phyloP scores from a whole-genome alignment of 2,797 vertebrate genomes.

The Perodicticus potto region DNA sequence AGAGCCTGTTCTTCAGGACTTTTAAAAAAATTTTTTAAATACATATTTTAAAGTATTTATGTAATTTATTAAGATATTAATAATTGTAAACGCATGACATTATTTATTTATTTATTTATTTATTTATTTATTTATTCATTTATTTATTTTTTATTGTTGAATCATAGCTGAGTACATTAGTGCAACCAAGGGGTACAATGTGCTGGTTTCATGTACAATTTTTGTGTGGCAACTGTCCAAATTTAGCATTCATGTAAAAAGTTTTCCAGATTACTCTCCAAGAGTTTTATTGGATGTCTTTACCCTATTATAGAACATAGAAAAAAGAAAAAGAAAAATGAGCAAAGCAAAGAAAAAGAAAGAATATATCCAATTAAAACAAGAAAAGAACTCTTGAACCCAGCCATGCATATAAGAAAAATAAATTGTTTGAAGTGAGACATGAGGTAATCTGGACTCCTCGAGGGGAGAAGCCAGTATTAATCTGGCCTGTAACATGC shows the following conservation, averaged over 20 bases:
- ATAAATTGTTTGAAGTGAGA: constrained; percentile 78
- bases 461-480: constrained; percentile 34
- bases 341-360: not conserved
- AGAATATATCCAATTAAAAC: constrained; percentile 78
- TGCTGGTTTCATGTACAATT: no score
- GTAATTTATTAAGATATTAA: no score
- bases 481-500: constrained; percentile 4
- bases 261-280: constrained; percentile 67
- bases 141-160: no score
- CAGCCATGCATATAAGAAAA: constrained; percentile 74
- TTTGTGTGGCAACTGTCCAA: constrained; percentile 52
- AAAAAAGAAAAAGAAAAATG: constrained; percentile 49
- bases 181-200: no score
- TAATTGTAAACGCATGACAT: no score
- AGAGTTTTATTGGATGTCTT: constrained; percentile 57
- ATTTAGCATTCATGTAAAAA: constrained; percentile 64
- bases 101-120: no score
- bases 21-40: constrained; percentile 28
- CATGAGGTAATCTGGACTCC: constrained; percentile 66
- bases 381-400: constrained; percentile 80
- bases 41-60: no score
- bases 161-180: no score
- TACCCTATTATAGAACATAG: constrained; percentile 37
- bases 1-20: constrained; percentile 55
- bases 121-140: no score